Evolutionary conservation across 2,888 invertebrate species (phyloP).

Genomic region (Dicycla oo): DNA sequence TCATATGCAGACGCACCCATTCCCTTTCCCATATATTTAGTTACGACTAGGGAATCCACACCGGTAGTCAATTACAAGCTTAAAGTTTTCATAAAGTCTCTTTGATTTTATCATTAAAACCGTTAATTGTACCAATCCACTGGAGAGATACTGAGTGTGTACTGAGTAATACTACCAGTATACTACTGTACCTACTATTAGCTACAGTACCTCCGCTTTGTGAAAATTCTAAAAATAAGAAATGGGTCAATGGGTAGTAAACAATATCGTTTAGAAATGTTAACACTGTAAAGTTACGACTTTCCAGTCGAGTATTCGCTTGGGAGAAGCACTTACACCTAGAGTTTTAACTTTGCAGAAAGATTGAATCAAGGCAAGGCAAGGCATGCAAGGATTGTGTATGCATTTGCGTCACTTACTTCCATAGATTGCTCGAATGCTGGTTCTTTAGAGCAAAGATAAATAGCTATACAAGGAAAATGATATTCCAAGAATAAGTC

Average conservation of each 20-base stretch:
- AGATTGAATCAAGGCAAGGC: not conserved
- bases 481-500: constrained; percentile 2
- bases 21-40: not conserved
- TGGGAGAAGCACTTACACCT: not conserved
- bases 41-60: no score
- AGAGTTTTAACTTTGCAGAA: not conserved
- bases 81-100: not conserved
- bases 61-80: not conserved
- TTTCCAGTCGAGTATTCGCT: constrained; percentile 1
- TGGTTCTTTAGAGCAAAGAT: not conserved
- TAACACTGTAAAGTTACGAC: not conserved
- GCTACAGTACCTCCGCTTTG: not conserved
- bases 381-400: no score
- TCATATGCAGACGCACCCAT: not conserved
- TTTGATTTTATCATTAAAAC: not conserved
- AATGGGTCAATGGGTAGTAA: constrained; percentile 9
- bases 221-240: not conserved
- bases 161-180: not conserved
- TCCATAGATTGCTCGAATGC: not conserved
- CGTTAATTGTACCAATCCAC: not conserved
- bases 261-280: constrained; percentile 9
- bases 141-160: not conserved
- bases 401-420: not conserved
- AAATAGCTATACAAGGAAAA: constrained; percentile 5
- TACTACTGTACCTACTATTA: not conserved